Evolutionary conservation across 2,797 vertebrate species (phyloP).

Genomic region (Sebastolobus altivelis): DNA sequence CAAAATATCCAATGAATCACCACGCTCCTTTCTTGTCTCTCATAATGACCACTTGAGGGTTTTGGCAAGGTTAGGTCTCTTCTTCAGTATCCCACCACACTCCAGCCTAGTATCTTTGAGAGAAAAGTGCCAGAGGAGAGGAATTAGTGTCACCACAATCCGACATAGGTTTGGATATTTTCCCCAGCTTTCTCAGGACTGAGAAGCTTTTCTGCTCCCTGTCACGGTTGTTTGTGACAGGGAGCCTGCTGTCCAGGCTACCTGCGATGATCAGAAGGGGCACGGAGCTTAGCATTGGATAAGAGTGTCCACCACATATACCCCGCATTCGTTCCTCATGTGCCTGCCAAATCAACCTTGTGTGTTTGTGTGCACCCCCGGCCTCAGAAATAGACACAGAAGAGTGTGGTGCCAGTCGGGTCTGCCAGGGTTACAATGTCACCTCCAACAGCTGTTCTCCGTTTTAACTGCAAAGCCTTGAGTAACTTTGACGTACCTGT

Average conservation of each 20-base stretch:
- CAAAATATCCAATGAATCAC: constrained; percentile 46
- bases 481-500: constrained; percentile 35
- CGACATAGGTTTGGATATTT: constrained; percentile 46
- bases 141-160: constrained; percentile 69
- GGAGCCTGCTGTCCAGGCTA: constrained; percentile 43
- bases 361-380: neutral
- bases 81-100: constrained; percentile 41
- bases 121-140: constrained; percentile 36
- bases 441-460: constrained; percentile 56
- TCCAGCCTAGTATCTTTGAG: constrained; percentile 34
- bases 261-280: constrained; percentile 63
- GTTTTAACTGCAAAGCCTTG: constrained; percentile 26
- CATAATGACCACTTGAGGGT: constrained; percentile 49
- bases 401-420: constrained; percentile 52
- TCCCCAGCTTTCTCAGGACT: constrained; percentile 54
- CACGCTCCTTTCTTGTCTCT: constrained; percentile 37
- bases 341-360: constrained; percentile 51
- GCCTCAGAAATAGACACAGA: constrained; percentile 69
- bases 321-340: constrained; percentile 33
- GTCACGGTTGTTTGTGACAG: constrained; percentile 39
- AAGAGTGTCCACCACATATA: constrained; percentile 50
- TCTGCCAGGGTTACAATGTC: constrained; percentile 65
- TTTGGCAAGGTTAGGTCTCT: constrained; percentile 42
- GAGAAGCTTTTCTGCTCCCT: constrained; percentile 47
- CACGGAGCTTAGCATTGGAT: constrained; percentile 39